These are phyloP conservation scores for Cheilosia grossa DNA, from an alignment of 2,888 invertebrate species.

Conservation along the genomic window DNA sequence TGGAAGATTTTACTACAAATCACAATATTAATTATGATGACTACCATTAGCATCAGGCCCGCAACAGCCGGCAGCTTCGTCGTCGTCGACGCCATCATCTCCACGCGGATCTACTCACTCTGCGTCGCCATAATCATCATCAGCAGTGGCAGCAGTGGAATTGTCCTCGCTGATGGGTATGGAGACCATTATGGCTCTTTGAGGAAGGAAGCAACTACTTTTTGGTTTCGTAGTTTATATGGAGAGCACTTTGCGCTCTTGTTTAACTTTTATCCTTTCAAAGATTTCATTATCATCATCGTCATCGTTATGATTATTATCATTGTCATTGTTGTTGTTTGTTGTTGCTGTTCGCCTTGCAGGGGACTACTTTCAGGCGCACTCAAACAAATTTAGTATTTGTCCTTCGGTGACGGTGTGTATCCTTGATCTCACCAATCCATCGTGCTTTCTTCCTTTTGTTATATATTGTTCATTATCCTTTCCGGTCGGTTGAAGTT, in stretches of 20 bases:
- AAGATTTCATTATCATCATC: constrained; percentile 29
- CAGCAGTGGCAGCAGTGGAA: constrained; percentile 18
- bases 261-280: constrained; percentile 47
- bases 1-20: constrained; percentile 42
- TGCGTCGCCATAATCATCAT: constrained; percentile 28
- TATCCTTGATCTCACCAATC: constrained; percentile 51
- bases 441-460: constrained; percentile 12
- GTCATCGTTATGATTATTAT: constrained; percentile 9
- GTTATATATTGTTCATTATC: constrained; percentile 43
- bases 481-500: constrained; percentile 50
- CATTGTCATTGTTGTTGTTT: constrained; percentile 1
- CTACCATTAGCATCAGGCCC: constrained; percentile 48
- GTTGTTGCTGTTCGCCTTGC: constrained; percentile 26
- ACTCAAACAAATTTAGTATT: constrained; percentile 37
- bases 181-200: neutral
- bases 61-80: neutral
- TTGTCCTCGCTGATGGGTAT: constrained; percentile 9
- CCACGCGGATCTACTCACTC: constrained; percentile 31
- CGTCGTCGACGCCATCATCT: constrained; percentile 10
- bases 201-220: constrained; percentile 42
- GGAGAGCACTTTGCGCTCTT: constrained; percentile 19
- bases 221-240: constrained; percentile 7
- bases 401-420: constrained; percentile 33
- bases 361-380: constrained; percentile 10
- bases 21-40: constrained; percentile 68